Evolutionary conservation across 2,113 vertebrate genomes (phyloP), one percentile per base, ranked within the genome.

Genomic region (Rhea americana): DNA sequence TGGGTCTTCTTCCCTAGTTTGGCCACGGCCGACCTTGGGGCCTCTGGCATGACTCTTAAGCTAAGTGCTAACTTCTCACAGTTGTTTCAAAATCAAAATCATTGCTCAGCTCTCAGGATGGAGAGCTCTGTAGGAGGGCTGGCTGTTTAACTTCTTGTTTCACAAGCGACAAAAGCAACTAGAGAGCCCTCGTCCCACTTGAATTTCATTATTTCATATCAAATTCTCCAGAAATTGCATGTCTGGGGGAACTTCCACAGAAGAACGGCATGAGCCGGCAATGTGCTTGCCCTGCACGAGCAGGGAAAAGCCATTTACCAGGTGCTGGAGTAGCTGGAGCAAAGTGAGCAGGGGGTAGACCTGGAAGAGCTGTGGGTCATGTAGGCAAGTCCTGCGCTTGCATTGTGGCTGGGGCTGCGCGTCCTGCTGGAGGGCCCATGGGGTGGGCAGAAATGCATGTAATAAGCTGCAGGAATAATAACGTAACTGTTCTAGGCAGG

Each of bases 131-230:
- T 65, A 50, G 37, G 16, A 65, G 61, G 67, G 59, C 14, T 43
- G 30, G 55, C 32, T 73, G n/a, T 45, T 53, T 39, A 75, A n/a
- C 24, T 66, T 55, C 19, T 55, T 25, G 9, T 71, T 28, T 35
- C 35, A 50, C 3, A 72, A 75, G 30, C 3, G 6, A 43, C 16
- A 14, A 30, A 15, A 59, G 47, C 37, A 89, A 62, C 45, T 5
- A 26, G 12, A 41, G 13, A 35, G 5, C 3, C 2, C 1, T 15
- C 13, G 37, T 30, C 19, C 12, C 3, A 3, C 22, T 68, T 62
- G 51, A 18, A 37, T 68, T 73, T 47, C 77, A 48, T 20, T 81
- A 5, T 48, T 81, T 32, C 82, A 39, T 30, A 3, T 11, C 9
- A 17, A 24, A 22, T 43, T 75, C 17, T 59, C 35, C 35, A 66